phyloP scores from a whole-genome alignment of 2,797 vertebrate species.

The Molossus molossus region DNA sequence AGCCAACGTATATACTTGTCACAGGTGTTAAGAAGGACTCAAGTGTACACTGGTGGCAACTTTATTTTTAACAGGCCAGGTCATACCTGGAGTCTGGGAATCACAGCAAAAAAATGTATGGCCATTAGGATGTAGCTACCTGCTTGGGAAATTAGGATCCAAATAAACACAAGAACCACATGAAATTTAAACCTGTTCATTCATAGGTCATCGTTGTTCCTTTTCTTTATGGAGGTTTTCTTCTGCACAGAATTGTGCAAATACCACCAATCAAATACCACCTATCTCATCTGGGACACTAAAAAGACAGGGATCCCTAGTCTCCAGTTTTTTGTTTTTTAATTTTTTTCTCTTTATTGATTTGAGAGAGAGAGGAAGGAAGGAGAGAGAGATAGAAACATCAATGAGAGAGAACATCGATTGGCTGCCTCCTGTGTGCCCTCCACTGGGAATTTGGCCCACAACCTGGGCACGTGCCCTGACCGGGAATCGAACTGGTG shows the following conservation, averaged over 20 bases:
- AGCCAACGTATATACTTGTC: constrained; percentile 54
- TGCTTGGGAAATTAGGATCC: neutral
- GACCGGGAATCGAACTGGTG: no score
- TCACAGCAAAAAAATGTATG: neutral
- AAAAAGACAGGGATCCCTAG: neutral
- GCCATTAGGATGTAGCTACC: neutral
- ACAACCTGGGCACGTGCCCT: no score
- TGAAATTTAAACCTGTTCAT: neutral
- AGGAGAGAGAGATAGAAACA: no score
- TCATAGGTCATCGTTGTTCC: neutral
- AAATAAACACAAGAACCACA: neutral
- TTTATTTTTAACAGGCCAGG: constrained; percentile 70
- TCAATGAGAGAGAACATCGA: no score
- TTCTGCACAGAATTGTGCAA: neutral
- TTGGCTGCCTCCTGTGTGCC: no score
- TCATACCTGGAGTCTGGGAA: constrained; percentile 59
- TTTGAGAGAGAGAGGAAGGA: no score
- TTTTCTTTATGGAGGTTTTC: neutral
- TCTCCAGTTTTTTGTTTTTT: neutral
- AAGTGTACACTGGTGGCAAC: constrained; percentile 68
- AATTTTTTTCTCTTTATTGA: no score
- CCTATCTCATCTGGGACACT: neutral
- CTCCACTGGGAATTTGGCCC: no score
- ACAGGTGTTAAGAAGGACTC: constrained; percentile 72
- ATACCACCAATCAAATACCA: neutral